Percentiles rank a stretch among this genome's conserved stretches.
Evolutionary conservation across 1,140 invertebrate genomes (phyloP).

Genomic region (Drosophila takahashii): DNA sequence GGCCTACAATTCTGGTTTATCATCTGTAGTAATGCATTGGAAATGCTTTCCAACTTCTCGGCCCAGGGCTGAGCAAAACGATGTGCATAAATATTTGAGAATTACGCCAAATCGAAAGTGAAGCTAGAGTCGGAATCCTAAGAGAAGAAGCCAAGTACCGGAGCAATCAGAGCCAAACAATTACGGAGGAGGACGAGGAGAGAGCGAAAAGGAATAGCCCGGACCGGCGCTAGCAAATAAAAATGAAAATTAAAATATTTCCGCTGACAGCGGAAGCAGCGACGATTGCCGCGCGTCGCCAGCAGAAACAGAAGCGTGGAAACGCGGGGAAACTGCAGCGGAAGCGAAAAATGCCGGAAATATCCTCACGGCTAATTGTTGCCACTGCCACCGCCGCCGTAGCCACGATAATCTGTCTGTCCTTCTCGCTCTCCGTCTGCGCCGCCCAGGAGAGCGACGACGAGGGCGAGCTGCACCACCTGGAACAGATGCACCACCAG

Average conservation of each 20-base stretch:
- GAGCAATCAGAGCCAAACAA: conserved; percentile 14
- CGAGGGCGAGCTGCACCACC: conserved; percentile 59
- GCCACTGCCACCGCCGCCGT: conserved; percentile 64
- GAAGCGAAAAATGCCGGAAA: conserved; percentile 82
- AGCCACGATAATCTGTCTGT: conserved; percentile 51
- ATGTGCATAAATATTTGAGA: conserved; percentile 64
- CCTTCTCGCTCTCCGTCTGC: conserved; percentile 18
- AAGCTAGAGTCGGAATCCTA: conserved; percentile 14
- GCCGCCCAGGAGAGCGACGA: conserved; percentile 56
- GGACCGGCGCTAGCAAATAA: conserved; percentile 59
- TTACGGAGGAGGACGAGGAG: conserved; percentile 1
- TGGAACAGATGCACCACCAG: conserved; percentile 57
- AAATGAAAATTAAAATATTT: conserved; percentile 81
- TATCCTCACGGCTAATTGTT: conserved; percentile 83
- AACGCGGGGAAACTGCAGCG: conserved; percentile 65
- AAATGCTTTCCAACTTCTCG: conserved; percentile 46
- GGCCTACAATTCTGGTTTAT: conserved; percentile 6
- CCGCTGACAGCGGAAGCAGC: conserved; percentile 70
- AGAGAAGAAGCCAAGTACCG: conserved; percentile 14
- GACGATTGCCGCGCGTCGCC: conserved; percentile 26
- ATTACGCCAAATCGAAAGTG: conserved; percentile 54
- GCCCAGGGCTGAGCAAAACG: conserved; percentile 56
- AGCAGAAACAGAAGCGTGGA: conserved; percentile 26
- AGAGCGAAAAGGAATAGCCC: conserved; percentile 11
- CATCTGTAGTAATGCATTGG: conserved; percentile 48